A percentile compares a stretch with the other conserved stretches of the same genome.
Conservation (phyloP, 2,797 vertebrate genomes). For the Falco rusticolus region DNA sequence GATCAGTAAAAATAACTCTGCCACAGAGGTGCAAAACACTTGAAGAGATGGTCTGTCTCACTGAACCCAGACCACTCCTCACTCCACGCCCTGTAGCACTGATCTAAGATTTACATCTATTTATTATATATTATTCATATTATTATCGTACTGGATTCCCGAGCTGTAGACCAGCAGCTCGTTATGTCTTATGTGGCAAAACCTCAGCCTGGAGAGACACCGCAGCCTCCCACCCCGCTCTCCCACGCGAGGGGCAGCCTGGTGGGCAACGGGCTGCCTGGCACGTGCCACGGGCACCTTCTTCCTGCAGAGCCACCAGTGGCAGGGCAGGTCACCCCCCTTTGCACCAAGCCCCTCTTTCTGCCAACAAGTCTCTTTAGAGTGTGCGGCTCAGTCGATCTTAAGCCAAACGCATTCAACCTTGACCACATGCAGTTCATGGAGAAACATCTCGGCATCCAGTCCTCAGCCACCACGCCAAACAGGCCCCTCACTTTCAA, state of each 20-base stretch:
- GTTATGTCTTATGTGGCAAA: not conserved
- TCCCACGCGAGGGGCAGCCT: not conserved
- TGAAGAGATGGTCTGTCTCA: not conserved
- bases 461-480: not conserved
- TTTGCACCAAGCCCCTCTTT: not conserved
- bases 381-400: rapidly evolving
- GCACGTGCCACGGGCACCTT: rapidly evolving
- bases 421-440: rapidly evolving
- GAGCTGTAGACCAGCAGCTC: not conserved
- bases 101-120: not conserved
- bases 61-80: not conserved
- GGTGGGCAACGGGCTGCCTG: not conserved
- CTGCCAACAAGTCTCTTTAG: not conserved
- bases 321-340: not conserved
- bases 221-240: rapidly evolving
- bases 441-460: not conserved
- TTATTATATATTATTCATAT: slow-evolving; percentile 46
- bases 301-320: rapidly evolving
- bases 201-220: not conserved
- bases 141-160: not conserved
- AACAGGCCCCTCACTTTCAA: not conserved
- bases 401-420: not conserved
- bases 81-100: not conserved
- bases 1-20: slow-evolving; percentile 1
- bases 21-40: not conserved